These are phyloP conservation scores for Acleris holmiana DNA, from an alignment of 2,888 invertebrate genomes.

Conservation along the genomic window DNA sequence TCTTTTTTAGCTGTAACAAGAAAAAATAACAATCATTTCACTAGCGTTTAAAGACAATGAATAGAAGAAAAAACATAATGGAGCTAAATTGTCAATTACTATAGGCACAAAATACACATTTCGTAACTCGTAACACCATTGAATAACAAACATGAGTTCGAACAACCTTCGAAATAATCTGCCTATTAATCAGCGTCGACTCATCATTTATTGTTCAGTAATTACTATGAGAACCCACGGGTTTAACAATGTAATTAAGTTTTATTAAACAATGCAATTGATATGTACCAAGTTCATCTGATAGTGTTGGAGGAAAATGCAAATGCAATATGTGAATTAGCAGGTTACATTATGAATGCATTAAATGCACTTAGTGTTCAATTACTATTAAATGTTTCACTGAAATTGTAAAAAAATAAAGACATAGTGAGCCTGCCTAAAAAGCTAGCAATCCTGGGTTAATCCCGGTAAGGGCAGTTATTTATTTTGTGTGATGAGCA, in stretches of 20 bases:
- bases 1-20: conserved; percentile 20
- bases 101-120: conserved; percentile 19
- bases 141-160: conserved; percentile 18
- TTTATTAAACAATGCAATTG: conserved; percentile 36
- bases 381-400: too few relatives aligned
- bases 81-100: conserved; percentile 9
- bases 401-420: too few relatives aligned
- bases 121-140: conserved; percentile 23
- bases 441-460: too few relatives aligned
- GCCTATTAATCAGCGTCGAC: conserved; percentile 26
- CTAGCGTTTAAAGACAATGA: neutral
- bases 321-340: conserved; percentile 10
- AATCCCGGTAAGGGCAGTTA: too few relatives aligned
- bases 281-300: conserved; percentile 34
- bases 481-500: too few relatives aligned
- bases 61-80: neutral
- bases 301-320: conserved; percentile 16
- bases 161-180: conserved; percentile 31
- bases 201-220: conserved; percentile 37
- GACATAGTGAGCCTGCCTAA: too few relatives aligned
- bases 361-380: neutral
- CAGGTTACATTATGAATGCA: conserved; percentile 10
- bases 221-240: conserved; percentile 34
- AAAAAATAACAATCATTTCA: neutral
- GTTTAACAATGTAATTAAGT: conserved; percentile 26